phyloP scores from a whole-genome alignment of 2,113 vertebrate genomes.

The Lamprotornis superbus region DNA sequence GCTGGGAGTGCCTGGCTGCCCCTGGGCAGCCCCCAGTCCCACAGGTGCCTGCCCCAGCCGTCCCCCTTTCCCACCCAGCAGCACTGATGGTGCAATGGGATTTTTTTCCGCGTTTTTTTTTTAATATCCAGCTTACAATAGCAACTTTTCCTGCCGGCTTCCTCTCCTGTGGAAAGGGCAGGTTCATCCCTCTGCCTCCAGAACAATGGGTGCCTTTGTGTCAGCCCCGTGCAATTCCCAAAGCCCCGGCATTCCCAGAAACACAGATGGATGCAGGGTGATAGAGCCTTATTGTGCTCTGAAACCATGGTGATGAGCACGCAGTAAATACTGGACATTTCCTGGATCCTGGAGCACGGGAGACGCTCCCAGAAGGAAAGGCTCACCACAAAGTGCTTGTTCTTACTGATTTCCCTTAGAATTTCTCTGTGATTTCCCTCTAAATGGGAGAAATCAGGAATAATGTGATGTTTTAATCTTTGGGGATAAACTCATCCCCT shows the following conservation, averaged over 20 bases:
- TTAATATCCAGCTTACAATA: not conserved
- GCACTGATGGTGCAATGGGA: not conserved
- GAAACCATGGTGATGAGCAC: constrained; percentile 51
- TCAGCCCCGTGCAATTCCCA: not conserved
- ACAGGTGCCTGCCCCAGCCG: not conserved
- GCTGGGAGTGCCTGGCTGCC: not conserved
- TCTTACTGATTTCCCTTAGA: not conserved
- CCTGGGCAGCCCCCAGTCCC: rapidly evolving
- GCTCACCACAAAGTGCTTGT: not conserved
- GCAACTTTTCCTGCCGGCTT: constrained; percentile 18
- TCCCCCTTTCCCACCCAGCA: not conserved
- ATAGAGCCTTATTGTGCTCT: constrained; percentile 52
- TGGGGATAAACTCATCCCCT: not conserved
- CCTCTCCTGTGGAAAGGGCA: constrained; percentile 36
- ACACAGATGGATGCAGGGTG: constrained; percentile 17
- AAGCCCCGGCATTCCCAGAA: constrained; percentile 42
- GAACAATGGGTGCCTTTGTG: constrained; percentile 62
- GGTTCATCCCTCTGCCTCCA: constrained; percentile 31
- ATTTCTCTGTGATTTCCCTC: not conserved
- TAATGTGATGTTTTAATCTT: not conserved
- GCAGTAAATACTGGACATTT: constrained; percentile 34
- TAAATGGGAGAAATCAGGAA: not conserved
- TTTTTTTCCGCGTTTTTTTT: not conserved
- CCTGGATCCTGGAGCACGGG: not conserved
- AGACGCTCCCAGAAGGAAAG: not conserved